phyloP scores from a whole-genome alignment of 2,888 invertebrate genomes.

The Fragum whitleyi region DNA sequence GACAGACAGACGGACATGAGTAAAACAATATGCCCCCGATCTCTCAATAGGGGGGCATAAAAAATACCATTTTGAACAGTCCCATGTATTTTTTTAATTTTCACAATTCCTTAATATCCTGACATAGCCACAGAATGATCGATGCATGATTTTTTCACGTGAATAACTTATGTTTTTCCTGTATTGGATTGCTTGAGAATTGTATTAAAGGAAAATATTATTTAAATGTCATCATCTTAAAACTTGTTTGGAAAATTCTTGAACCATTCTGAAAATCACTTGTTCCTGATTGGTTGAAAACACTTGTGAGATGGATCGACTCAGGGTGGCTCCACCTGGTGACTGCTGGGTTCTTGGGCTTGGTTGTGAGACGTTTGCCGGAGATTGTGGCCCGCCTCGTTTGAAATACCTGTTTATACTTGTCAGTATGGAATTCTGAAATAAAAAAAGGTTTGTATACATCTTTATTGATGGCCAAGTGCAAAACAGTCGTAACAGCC shows the following conservation, averaged over 20 bases:
- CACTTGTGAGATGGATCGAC: constrained; percentile 75
- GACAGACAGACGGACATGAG: too few relatives aligned
- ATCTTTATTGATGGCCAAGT: not conserved
- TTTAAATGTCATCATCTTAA: constrained; percentile 67
- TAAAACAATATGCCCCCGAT: too few relatives aligned
- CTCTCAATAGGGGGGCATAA: too few relatives aligned
- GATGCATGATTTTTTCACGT: too few relatives aligned
- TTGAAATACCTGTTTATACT: constrained; percentile 80
- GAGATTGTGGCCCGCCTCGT: constrained; percentile 74
- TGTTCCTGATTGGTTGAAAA: constrained; percentile 77
- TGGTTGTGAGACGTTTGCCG: constrained; percentile 51
- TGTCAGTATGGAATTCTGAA: constrained; percentile 82
- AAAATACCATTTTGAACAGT: too few relatives aligned
- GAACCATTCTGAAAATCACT: constrained; percentile 80
- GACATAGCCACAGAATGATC: too few relatives aligned
- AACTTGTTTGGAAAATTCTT: constrained; percentile 81
- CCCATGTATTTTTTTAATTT: too few relatives aligned
- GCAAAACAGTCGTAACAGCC: too few relatives aligned
- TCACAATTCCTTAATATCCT: too few relatives aligned
- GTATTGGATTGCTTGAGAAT: too few relatives aligned
- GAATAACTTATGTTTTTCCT: too few relatives aligned
- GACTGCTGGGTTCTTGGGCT: constrained; percentile 59
- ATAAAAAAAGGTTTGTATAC: constrained; percentile 32
- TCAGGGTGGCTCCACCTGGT: constrained; percentile 57
- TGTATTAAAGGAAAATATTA: too few relatives aligned